A percentile compares a stretch with the other conserved stretches of the same genome.
These are phyloP conservation scores for Penelope pileata DNA, from an alignment of 2,113 vertebrate genomes.

Conservation along the genomic window DNA sequence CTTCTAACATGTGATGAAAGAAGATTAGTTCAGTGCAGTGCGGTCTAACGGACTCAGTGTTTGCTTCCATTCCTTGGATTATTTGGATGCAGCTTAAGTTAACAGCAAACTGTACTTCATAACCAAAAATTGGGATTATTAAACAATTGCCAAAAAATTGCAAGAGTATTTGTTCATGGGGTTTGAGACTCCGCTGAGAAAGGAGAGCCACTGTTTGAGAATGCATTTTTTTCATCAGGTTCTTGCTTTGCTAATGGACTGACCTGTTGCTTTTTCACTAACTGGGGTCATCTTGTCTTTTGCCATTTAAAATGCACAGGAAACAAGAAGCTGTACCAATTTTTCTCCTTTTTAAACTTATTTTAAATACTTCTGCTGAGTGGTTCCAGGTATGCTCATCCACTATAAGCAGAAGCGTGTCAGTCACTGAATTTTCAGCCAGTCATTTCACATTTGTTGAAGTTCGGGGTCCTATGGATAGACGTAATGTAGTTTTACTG, in stretches of 20 bases:
- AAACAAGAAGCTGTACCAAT: not conserved
- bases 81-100: not conserved
- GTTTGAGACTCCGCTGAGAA: not conserved
- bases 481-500: not conserved
- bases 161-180: not conserved
- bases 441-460: not conserved
- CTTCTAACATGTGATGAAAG: not conserved
- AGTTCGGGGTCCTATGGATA: not conserved
- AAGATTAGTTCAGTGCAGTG: not conserved
- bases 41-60: not conserved
- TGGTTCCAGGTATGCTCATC: not conserved
- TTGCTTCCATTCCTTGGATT: not conserved
- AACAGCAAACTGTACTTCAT: accelerated
- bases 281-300: not conserved
- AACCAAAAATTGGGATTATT: accelerated
- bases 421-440: not conserved
- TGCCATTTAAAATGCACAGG: not conserved
- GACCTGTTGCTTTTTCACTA: not conserved
- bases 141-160: not conserved
- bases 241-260: not conserved
- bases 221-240: not conserved
- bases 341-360: not conserved
- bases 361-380: not conserved
- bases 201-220: accelerated
- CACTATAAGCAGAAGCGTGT: not conserved